phyloP scores from a whole-genome alignment of 2,888 invertebrate genomes.

The Pristionchus fissidentatus region DNA sequence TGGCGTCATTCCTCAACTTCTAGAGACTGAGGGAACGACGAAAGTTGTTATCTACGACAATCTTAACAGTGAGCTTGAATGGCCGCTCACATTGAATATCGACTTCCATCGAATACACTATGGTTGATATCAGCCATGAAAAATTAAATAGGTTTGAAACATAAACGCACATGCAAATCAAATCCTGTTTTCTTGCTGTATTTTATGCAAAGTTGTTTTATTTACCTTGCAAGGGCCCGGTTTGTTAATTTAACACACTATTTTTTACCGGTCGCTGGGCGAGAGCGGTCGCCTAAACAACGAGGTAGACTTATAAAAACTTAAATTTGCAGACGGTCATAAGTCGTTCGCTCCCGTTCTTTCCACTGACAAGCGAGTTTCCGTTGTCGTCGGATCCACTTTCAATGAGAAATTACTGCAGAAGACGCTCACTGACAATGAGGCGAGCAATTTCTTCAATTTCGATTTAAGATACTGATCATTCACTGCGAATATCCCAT shows the following conservation, averaged over 20 bases:
- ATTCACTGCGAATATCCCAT: too few species aligned
- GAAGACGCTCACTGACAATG: conserved; percentile 20
- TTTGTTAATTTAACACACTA: too few species aligned
- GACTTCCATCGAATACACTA: too few species aligned
- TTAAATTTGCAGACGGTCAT: background rate
- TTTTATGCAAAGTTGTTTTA: too few species aligned
- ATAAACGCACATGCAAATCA: too few species aligned
- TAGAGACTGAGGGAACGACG: background rate
- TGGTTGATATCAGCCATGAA: too few species aligned
- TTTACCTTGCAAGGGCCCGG: too few species aligned
- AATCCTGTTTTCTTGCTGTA: too few species aligned
- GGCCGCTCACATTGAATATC: too few species aligned
- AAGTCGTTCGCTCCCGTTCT: background rate
- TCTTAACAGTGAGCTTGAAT: background rate
- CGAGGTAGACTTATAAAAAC: background rate
- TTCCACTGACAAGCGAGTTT: background rate
- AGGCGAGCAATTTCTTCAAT: background rate
- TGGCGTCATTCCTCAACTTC: conserved; percentile 11
- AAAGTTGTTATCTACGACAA: conserved; percentile 38
- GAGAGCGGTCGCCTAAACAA: too few species aligned
- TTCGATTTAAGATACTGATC: background rate
- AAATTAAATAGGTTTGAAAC: too few species aligned
- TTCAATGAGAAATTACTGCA: conserved; percentile 21
- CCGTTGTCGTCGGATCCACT: conserved; percentile 9
- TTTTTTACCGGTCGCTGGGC: too few species aligned